phyloP scores from a whole-genome alignment of 2,113 vertebrate genomes.

The Toxostoma redivivum region DNA sequence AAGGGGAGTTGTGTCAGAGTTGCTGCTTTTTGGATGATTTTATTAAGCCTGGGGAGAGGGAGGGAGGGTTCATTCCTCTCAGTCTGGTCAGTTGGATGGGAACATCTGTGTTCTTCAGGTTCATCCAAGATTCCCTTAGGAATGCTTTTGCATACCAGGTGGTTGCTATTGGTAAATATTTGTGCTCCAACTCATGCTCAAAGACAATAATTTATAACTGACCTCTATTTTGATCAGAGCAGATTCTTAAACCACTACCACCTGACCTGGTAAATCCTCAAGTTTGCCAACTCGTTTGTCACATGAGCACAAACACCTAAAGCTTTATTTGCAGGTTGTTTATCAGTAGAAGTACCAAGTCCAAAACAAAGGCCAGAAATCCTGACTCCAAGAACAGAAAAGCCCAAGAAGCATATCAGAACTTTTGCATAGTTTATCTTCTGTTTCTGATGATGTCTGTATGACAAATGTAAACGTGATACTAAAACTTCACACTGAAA shows the following conservation, averaged over 20 bases:
- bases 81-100: background rate
- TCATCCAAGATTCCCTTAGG: background rate
- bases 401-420: background rate
- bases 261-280: background rate
- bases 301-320: background rate
- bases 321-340: background rate
- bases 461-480: background rate
- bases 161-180: background rate
- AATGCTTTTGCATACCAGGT: background rate
- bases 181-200: background rate
- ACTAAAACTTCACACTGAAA: background rate
- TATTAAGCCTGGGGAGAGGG: background rate
- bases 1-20: background rate
- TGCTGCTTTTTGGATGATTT: background rate
- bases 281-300: background rate
- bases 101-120: background rate
- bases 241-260: background rate
- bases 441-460: background rate
- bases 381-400: background rate
- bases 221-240: background rate
- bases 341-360: background rate
- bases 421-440: background rate
- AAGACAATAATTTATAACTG: background rate
- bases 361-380: background rate
- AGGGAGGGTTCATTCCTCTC: background rate